phyloP scores from a whole-genome alignment of 1,140 invertebrate species.

The Lithobius niger region DNA sequence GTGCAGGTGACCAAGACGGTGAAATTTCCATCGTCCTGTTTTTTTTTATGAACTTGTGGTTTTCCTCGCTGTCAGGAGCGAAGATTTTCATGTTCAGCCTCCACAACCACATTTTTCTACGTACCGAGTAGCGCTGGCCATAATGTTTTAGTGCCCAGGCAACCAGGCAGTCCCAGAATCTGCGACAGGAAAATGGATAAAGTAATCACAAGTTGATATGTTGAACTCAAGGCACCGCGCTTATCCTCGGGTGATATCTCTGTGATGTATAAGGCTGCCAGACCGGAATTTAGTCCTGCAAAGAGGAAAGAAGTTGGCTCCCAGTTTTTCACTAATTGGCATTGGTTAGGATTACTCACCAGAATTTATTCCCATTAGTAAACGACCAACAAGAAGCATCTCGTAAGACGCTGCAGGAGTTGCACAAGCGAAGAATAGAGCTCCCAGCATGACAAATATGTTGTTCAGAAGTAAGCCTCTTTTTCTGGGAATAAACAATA shows the following conservation, averaged over 20 bases:
- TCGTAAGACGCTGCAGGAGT: not conserved
- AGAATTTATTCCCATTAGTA: constrained; percentile 57
- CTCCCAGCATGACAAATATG: no score
- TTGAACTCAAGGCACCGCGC: constrained; percentile 66
- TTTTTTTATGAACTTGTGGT: no score
- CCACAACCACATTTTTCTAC: no score
- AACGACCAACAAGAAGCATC: not conserved
- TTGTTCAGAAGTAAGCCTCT: no score
- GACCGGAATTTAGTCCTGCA: constrained; percentile 47
- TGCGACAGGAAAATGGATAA: constrained; percentile 57
- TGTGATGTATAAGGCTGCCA: constrained; percentile 71
- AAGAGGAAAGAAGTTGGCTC: constrained; percentile 2
- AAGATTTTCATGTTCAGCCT: no score
- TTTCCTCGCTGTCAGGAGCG: no score
- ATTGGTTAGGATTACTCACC: constrained; percentile 32
- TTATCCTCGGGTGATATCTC: constrained; percentile 72
- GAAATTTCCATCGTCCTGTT: constrained; percentile 55
- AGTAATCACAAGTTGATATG: constrained; percentile 75
- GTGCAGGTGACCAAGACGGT: constrained; percentile 54
- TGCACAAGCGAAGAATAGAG: no score
- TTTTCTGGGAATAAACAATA: no score
- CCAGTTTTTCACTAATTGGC: not conserved
- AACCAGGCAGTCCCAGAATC: constrained; percentile 32
- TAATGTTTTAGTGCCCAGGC: constrained; percentile 29
- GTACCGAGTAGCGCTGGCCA: constrained; percentile 39